phyloP scores from a whole-genome alignment of 2,888 invertebrate species.

The Aphodius sticticus region DNA sequence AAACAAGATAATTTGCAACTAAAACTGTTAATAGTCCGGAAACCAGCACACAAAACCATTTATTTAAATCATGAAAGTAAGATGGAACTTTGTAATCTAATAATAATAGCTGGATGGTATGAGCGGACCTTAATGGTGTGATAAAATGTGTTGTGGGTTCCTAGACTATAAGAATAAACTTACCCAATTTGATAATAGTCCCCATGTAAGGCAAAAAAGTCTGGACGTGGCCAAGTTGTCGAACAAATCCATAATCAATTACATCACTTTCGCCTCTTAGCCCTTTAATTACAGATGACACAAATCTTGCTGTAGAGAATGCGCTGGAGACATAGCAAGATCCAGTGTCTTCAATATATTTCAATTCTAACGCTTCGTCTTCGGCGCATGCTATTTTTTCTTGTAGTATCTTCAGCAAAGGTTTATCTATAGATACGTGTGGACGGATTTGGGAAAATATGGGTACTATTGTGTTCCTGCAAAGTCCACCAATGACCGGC shows the following conservation, averaged over 20 bases:
- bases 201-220: slow-evolving; percentile 56
- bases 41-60: neutral
- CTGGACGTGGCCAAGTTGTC: slow-evolving; percentile 54
- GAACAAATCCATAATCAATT: slow-evolving; percentile 56
- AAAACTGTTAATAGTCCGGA: neutral
- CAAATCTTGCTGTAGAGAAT: slow-evolving; percentile 53
- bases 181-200: slow-evolving; percentile 53
- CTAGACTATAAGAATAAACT: slow-evolving; percentile 25
- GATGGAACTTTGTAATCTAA: no score
- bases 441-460: slow-evolving; percentile 54
- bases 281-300: slow-evolving; percentile 52
- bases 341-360: slow-evolving; percentile 47
- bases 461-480: slow-evolving; percentile 51
- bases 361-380: slow-evolving; percentile 47
- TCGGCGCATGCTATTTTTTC: slow-evolving; percentile 49
- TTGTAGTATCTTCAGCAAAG: slow-evolving; percentile 43
- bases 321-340: slow-evolving; percentile 50
- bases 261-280: slow-evolving; percentile 50
- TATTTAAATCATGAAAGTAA: neutral
- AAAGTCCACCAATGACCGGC: slow-evolving; percentile 54
- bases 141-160: no score
- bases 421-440: slow-evolving; percentile 20
- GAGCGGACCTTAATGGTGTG: no score
- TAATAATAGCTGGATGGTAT: no score
- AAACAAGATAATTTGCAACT: slow-evolving; percentile 29